Base-by-base conservation (phyloP, 2,113 vertebrate genomes). In the Melanotaenia duboulayi region DNA sequence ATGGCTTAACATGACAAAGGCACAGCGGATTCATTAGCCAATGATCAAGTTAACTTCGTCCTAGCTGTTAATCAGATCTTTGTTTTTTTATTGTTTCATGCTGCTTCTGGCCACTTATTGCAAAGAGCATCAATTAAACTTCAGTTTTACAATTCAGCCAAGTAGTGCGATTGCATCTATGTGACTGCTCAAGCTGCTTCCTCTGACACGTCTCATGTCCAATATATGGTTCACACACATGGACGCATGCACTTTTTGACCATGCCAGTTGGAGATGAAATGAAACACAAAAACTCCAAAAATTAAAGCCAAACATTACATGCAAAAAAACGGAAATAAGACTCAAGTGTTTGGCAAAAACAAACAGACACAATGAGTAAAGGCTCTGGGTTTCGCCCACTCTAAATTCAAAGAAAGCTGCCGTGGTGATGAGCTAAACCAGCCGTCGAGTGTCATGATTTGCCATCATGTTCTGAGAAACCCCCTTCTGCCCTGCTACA, bases 301-400 rank as follows among this genome's bases (percentile, higher is more conserved):
- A 51, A 2, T 59, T 4, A 83, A 75, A 84, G 46, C 50, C n/a
- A 52, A 71, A 69, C 37, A 61, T 52, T 28, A 24, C 49, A 72
- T 8, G 51, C 24, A 63, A 68, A 73, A n/a, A 40, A 51, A 32
- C 2, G 22, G 42, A 66, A 2, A 8, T 80, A 85, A 84, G 86
- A 88, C 78, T 75, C 19, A 49, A 59, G 83, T 78, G 76, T 90
- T 91, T 92, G 88, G 88, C 87, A 88, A 89, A 87, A 81, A 80
- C 44, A 69, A 81, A 83, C 10, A 0, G 37, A 77, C 11, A 39
- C 71, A 80, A 65, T 63, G 60, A 83, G 62, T 73, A 50, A 78
- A 84, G 51, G 78, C 74, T 81, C 51, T 4, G n/a, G 20, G 39
- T 65, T 81, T 76, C 66, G 55, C 76, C n/a, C 23, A 6, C 40